phyloP scores from a whole-genome alignment of 1,140 invertebrate species.

The Drosophila watanabei region DNA sequence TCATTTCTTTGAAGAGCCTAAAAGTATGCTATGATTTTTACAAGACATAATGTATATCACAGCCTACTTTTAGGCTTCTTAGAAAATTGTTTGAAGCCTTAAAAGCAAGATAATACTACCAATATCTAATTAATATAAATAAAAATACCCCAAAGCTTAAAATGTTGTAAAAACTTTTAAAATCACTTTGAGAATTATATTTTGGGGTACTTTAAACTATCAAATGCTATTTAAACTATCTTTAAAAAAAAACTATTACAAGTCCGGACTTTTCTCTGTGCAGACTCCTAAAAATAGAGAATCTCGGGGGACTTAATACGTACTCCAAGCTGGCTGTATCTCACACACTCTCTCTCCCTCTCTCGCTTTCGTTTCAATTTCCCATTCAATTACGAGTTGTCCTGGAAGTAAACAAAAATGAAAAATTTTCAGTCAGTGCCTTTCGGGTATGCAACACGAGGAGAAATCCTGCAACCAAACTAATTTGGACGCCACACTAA shows the following conservation, averaged over 20 bases:
- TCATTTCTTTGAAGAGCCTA: neutral
- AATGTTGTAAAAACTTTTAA: neutral
- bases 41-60: no score
- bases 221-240: no score
- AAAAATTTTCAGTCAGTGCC: conserved; percentile 13
- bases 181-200: no score
- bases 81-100: neutral
- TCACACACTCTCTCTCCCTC: neutral
- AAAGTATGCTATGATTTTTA: neutral
- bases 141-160: no score
- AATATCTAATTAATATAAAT: no score
- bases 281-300: neutral
- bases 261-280: neutral
- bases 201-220: no score
- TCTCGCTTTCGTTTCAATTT: conserved; percentile 24
- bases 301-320: conserved; percentile 11
- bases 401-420: conserved; percentile 48
- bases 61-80: neutral
- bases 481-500: conserved; percentile 26
- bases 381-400: conserved; percentile 44
- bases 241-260: neutral
- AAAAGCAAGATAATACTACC: no score
- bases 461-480: neutral
- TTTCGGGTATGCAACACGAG: conserved; percentile 14
- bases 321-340: conserved; percentile 27